These are phyloP conservation scores for Aphelenchoides besseyi DNA, from an alignment of 1,140 invertebrate genomes.

Conservation along the genomic window DNA sequence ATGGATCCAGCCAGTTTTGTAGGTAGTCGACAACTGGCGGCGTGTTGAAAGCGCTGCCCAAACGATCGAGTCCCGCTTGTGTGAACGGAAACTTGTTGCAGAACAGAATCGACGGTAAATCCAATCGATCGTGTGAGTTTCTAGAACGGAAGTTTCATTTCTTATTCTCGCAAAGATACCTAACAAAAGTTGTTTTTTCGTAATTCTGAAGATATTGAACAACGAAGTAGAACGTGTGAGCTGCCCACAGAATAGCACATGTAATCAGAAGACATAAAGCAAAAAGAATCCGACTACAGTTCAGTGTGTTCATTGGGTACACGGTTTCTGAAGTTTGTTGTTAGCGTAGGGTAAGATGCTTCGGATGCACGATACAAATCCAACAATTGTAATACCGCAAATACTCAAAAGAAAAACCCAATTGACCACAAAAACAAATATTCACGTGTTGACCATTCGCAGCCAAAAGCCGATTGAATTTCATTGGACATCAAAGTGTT, in stretches of 20 bases:
- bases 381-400: neutral
- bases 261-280: neutral
- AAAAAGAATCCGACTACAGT: neutral
- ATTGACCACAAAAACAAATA: neutral
- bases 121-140: neutral
- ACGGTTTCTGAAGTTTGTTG: no score
- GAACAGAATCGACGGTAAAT: slow-evolving; percentile 24
- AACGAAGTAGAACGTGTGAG: slow-evolving; percentile 15
- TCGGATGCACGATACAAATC: neutral
- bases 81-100: slow-evolving; percentile 37
- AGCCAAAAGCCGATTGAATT: neutral
- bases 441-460: neutral
- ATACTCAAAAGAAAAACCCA: neutral
- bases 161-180: neutral
- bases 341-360: no score
- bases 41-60: slow-evolving; percentile 26
- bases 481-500: no score
- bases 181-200: neutral
- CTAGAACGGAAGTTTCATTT: neutral
- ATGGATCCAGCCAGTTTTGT: slow-evolving; percentile 33
- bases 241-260: slow-evolving; percentile 3
- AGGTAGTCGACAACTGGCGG: slow-evolving; percentile 28
- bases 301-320: neutral
- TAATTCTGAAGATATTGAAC: slow-evolving; percentile 2
- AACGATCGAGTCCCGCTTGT: slow-evolving; percentile 28